A percentile compares a stretch with the other conserved stretches of the same genome.
Evolutionary conservation across 2,113 vertebrate species (phyloP).

Genomic region (Oreotragus oreotragus): DNA sequence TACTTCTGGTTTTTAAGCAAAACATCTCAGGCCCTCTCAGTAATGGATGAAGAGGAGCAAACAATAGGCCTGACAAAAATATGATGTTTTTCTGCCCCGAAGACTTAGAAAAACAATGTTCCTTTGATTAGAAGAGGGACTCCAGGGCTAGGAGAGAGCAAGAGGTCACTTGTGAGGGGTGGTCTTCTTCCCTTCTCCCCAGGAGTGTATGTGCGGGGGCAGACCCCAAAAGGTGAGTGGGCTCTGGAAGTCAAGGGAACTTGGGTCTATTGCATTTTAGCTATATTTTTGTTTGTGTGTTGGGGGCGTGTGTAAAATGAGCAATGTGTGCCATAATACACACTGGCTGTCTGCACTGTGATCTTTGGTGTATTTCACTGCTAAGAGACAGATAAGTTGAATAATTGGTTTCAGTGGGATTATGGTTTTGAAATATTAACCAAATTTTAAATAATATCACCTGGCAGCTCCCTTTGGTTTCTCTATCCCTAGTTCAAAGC

Average conservation of each 20-base stretch:
- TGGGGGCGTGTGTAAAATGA: neutral
- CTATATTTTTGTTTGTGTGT: neutral
- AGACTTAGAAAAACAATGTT: neutral
- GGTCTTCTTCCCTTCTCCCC: neutral
- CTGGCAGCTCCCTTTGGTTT: neutral
- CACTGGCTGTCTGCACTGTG: neutral
- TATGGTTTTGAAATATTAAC: constrained; percentile 19
- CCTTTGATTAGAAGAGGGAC: neutral
- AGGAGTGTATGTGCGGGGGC: neutral
- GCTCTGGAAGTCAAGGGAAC: neutral
- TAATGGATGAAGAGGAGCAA: neutral
- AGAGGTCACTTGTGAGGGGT: neutral
- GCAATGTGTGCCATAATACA: neutral
- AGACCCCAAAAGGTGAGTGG: neutral
- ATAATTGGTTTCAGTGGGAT: constrained; percentile 10
- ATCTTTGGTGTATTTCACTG: neutral
- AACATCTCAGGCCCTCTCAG: neutral
- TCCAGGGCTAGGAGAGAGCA: neutral
- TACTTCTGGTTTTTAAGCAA: neutral
- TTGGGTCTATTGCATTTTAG: neutral
- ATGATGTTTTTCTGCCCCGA: neutral
- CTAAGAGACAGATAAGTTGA: neutral
- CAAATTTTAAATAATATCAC: neutral
- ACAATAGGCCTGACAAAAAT: neutral
- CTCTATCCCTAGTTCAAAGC: neutral